These are phyloP conservation scores for Mesochorus sp. DNA, from an alignment of 2,888 invertebrate genomes.

Conservation along the genomic window DNA sequence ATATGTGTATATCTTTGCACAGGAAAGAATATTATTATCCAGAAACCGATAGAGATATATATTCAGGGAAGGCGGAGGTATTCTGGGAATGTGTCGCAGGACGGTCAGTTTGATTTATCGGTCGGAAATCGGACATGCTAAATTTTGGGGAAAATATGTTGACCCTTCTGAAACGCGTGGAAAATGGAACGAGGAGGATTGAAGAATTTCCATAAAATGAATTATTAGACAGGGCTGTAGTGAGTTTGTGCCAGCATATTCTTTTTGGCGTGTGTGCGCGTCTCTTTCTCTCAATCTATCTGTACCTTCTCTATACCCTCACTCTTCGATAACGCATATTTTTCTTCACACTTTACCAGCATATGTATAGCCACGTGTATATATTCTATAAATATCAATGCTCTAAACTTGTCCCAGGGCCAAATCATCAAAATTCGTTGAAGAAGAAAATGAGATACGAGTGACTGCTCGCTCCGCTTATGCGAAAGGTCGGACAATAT, in stretches of 20 bases:
- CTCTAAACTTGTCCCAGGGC: neutral
- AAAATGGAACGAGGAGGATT: constrained; percentile 23
- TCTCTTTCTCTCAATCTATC: neutral
- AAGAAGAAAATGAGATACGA: constrained; percentile 42
- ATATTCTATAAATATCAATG: neutral
- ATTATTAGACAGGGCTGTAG: constrained; percentile 73
- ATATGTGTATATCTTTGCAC: constrained; percentile 16
- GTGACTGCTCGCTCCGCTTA: neutral
- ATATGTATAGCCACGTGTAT: neutral
- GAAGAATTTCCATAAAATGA: constrained; percentile 77
- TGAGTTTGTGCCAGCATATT: constrained; percentile 45
- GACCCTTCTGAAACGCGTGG: constrained; percentile 56
- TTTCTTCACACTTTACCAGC: constrained; percentile 28
- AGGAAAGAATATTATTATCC: constrained; percentile 47
- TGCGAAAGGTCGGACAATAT: neutral
- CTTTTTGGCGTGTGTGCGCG: constrained; percentile 10
- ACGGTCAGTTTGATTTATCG: constrained; percentile 81
- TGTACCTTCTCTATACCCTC: neutral
- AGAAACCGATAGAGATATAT: constrained; percentile 50
- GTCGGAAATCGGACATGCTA: constrained; percentile 77
- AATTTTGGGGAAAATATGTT: constrained; percentile 81
- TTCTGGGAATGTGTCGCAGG: constrained; percentile 55
- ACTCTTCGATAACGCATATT: constrained; percentile 45
- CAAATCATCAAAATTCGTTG: constrained; percentile 45
- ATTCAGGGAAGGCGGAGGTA: constrained; percentile 24